phyloP scores from a whole-genome alignment of 2,797 vertebrate species.

The Melanotaenia nigrans region DNA sequence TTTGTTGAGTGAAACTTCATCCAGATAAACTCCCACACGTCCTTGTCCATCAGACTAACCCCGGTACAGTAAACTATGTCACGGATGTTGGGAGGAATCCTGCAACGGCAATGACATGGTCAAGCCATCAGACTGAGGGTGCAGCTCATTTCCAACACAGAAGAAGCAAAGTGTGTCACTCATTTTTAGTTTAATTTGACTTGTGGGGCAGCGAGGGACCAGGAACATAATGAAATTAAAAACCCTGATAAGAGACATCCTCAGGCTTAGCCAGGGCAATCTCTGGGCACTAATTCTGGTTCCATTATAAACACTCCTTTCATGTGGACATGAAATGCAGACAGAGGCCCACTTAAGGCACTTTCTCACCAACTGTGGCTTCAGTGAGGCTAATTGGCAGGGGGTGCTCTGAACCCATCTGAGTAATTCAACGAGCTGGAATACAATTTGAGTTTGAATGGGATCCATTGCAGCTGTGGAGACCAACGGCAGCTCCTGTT shows the following conservation, averaged over 20 bases:
- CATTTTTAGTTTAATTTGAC: constrained; percentile 14
- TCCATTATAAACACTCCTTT: constrained; percentile 23
- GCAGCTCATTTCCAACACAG: background rate
- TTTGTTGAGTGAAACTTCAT: constrained; percentile 98
- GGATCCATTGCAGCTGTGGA: background rate
- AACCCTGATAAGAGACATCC: constrained; percentile 39
- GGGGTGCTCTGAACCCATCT: background rate
- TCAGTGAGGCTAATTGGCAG: background rate
- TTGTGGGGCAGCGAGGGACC: constrained; percentile 1
- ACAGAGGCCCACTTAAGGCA: constrained; percentile 4
- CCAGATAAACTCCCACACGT: constrained; percentile 99
- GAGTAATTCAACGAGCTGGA: background rate
- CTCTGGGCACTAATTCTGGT: constrained; percentile 30
- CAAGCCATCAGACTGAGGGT: background rate
- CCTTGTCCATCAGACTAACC: constrained; percentile 96
- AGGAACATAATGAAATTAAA: constrained; percentile 28
- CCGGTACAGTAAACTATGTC: constrained; percentile 98
- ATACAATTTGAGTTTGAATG: background rate
- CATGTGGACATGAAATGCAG: constrained; percentile 7
- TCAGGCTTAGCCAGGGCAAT: constrained; percentile 23
- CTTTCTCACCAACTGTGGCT: constrained; percentile 6
- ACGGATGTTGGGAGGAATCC: constrained; percentile 95
- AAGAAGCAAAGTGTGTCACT: background rate
- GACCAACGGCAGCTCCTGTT: background rate
- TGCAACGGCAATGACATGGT: constrained; percentile 51